A percentile compares a stretch with the other conserved stretches of the same genome.
Conservation (phyloP, 92 coral and sea anemone species). For the Virgularia gustaviana region DNA sequence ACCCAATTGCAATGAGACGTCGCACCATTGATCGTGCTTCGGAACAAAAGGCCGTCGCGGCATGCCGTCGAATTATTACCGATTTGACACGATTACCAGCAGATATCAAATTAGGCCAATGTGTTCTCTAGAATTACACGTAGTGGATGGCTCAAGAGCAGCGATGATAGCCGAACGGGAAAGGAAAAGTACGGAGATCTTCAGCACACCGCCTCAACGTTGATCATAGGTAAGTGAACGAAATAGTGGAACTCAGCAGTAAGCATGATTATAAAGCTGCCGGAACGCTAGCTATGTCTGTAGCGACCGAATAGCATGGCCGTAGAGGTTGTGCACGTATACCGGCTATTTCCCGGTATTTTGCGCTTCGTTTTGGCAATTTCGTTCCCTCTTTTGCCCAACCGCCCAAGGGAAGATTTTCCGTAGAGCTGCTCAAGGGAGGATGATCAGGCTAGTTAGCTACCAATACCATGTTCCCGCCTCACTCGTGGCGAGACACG, state of each 20-base stretch:
- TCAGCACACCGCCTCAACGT: not conserved
- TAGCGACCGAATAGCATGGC: conserved; percentile 1
- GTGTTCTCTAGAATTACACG: conserved; percentile 32
- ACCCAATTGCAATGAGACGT: too few relatives aligned
- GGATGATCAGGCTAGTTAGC: too few relatives aligned
- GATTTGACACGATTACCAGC: conserved; percentile 39
- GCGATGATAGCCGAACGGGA: conserved; percentile 8
- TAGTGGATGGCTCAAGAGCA: conserved; percentile 15
- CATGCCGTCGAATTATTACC: conserved; percentile 41
- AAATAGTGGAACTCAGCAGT: conserved; percentile 25
- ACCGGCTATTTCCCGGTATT: too few relatives aligned
- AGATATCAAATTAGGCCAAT: conserved; percentile 43
- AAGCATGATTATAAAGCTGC: conserved; percentile 3
- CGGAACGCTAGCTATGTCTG: conserved; percentile 33
- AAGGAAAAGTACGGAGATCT: not conserved
- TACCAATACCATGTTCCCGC: too few relatives aligned
- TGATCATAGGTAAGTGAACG: conserved; percentile 17
- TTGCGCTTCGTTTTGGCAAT: too few relatives aligned
- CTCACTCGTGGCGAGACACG: conserved; percentile 14
- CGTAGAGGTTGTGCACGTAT: too few relatives aligned
- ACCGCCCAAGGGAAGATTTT: too few relatives aligned
- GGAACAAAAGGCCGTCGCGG: conserved; percentile 37
- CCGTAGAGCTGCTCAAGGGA: too few relatives aligned
- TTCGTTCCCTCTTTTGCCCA: not conserved
- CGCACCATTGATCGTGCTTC: conserved; percentile 21